These are phyloP conservation scores for Mylabris phalerata DNA, from an alignment of 1,140 invertebrate species.

Conservation along the genomic window DNA sequence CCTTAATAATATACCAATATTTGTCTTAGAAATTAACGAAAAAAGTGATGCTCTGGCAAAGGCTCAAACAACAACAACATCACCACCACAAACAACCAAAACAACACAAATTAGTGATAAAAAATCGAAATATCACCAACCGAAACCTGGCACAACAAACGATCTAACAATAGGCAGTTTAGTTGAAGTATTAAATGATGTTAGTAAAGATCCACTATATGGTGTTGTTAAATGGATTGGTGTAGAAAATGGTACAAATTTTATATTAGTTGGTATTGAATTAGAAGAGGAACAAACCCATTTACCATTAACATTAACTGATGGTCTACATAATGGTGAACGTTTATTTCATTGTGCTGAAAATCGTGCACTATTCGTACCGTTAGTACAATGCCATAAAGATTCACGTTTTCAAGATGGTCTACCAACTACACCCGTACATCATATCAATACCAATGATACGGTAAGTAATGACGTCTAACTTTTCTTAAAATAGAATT, in stretches of 20 bases:
- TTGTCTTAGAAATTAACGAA: constrained; percentile 40
- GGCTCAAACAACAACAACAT: not conserved
- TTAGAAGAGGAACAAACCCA: constrained; percentile 66
- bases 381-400: constrained; percentile 65
- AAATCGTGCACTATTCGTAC: constrained; percentile 69
- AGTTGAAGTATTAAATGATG: constrained; percentile 62
- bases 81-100: not conserved
- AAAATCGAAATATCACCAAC: constrained; percentile 31
- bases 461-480: not conserved
- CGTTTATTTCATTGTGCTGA: constrained; percentile 65
- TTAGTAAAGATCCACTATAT: constrained; percentile 52
- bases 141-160: constrained; percentile 31
- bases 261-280: constrained; percentile 51
- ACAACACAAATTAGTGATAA: constrained; percentile 17
- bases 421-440: constrained; percentile 40
- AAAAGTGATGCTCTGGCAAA: constrained; percentile 20
- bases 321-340: constrained; percentile 67
- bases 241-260: constrained; percentile 36
- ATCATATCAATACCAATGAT: constrained; percentile 31
- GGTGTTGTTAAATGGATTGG: constrained; percentile 89
- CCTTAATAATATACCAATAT: constrained; percentile 36
- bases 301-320: constrained; percentile 53
- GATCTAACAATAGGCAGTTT: constrained; percentile 66
- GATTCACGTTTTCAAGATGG: constrained; percentile 70
- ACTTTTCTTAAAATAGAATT: not conserved